These are phyloP conservation scores for Steinernema scapterisci DNA, from an alignment of 2,888 invertebrate genomes.

Conservation along the genomic window DNA sequence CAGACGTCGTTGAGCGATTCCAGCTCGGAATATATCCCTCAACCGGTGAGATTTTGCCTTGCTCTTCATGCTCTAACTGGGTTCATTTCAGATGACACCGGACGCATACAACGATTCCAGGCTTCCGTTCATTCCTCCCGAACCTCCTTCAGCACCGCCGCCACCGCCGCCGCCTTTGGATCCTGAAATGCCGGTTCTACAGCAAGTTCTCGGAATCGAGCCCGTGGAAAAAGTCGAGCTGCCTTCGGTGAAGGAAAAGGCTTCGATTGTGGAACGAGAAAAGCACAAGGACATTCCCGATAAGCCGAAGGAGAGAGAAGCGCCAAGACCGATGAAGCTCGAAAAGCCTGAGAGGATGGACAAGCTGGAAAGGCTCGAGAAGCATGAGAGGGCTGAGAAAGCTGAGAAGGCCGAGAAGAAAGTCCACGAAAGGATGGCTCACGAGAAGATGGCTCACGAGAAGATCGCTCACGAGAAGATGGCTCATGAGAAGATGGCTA, in stretches of 20 bases:
- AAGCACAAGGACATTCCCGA: no score
- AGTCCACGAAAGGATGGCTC: conserved; percentile 10
- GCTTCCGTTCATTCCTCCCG: neutral
- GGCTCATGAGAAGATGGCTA: neutral
- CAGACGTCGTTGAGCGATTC: neutral
- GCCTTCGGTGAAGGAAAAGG: neutral
- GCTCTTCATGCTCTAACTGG: no score
- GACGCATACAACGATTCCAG: neutral
- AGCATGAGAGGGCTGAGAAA: no score
- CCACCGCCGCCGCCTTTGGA: neutral
- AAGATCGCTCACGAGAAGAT: conserved; percentile 15
- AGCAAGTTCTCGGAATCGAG: neutral
- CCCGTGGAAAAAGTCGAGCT: neutral
- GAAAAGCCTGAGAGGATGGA: no score
- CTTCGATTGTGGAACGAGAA: no score
- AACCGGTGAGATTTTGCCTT: neutral
- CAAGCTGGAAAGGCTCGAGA: no score
- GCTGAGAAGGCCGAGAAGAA: conserved; percentile 8
- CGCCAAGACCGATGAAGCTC: no score
- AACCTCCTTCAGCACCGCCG: neutral
- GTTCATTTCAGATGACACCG: no score
- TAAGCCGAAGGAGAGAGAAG: no score
- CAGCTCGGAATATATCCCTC: neutral
- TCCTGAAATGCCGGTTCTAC: neutral
- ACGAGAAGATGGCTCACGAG: neutral